Conservation (phyloP, 92 coral and sea anemone genomes). For the Paramuricea clavata region DNA sequence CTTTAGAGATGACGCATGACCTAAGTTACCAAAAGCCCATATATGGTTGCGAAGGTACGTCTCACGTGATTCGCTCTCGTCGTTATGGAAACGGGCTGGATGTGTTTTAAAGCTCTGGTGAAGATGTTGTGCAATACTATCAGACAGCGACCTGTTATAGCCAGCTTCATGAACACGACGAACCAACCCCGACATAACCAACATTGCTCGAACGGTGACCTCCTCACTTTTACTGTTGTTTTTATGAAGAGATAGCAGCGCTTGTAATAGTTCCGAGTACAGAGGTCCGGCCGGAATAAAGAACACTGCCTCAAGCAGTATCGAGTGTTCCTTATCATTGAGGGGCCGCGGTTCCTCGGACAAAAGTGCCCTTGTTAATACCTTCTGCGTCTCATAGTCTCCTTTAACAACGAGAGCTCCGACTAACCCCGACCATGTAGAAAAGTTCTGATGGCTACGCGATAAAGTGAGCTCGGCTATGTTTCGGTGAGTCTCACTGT, state of each 20-base stretch:
- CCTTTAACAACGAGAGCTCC: conserved; percentile 80
- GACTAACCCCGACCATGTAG: conserved; percentile 83
- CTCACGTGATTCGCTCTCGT: conserved; percentile 72
- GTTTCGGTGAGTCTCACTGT: conserved; percentile 52
- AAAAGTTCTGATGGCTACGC: conserved; percentile 75
- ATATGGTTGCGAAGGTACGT: conserved; percentile 79
- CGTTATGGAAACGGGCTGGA: conserved; percentile 69
- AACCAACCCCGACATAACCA: conserved; percentile 76
- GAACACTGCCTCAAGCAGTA: conserved; percentile 70
- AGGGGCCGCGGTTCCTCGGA: conserved; percentile 69
- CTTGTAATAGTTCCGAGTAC: conserved; percentile 69
- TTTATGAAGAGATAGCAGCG: conserved; percentile 61
- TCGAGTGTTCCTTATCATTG: conserved; percentile 73
- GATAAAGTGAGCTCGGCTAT: conserved; percentile 63
- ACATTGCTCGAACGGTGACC: conserved; percentile 75
- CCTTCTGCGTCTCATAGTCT: conserved; percentile 65
- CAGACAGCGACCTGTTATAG: conserved; percentile 73
- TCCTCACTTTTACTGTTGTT: conserved; percentile 59
- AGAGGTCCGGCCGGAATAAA: conserved; percentile 86
- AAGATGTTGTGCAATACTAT: conserved; percentile 66
- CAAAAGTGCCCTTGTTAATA: conserved; percentile 72
- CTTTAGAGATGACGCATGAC: conserved; percentile 73
- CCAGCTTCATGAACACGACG: conserved; percentile 76
- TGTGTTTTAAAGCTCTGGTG: conserved; percentile 79
- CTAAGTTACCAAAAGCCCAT: conserved; percentile 94